These are phyloP conservation scores for Micromussa lordhowensis DNA, from an alignment of 92 coral and sea anemone genomes.

Conservation along the genomic window DNA sequence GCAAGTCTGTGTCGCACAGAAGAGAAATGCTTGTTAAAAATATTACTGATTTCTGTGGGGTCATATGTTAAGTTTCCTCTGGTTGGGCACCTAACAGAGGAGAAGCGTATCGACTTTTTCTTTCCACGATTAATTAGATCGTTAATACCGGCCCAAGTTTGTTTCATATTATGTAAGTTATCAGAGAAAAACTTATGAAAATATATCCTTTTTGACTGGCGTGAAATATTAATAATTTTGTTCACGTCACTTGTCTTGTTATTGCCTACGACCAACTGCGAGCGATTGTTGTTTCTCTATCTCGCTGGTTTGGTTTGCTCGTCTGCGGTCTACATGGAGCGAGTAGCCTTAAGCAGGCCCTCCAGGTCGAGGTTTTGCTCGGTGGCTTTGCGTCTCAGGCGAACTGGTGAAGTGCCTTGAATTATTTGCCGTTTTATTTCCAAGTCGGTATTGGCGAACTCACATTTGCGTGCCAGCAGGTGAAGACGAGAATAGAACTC, in stretches of 20 bases:
- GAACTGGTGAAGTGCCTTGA: slow-evolving; percentile 62
- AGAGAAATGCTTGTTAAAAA: no score
- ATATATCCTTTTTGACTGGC: no score
- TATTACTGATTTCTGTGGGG: no score
- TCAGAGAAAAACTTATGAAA: no score
- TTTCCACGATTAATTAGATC: no score
- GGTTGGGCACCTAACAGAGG: no score
- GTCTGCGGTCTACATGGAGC: slow-evolving; percentile 64
- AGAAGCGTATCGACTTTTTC: no score
- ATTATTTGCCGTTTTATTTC: slow-evolving; percentile 58
- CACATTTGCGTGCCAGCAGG: slow-evolving; percentile 58
- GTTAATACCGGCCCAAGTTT: no score
- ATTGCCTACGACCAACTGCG: slow-evolving; percentile 35
- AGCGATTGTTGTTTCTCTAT: slow-evolving; percentile 62
- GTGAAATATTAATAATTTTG: no score
- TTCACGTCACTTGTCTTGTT: slow-evolving; percentile 31
- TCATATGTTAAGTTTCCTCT: no score
- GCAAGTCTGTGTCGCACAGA: no score
- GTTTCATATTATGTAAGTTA: no score
- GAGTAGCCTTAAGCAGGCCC: slow-evolving; percentile 60
- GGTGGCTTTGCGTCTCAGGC: slow-evolving; percentile 61
- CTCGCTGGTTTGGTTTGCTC: slow-evolving; percentile 62
- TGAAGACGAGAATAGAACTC: slow-evolving; percentile 60
- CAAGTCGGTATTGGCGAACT: background rate
- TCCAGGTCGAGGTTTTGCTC: slow-evolving; percentile 69